A percentile compares a stretch with the other conserved stretches of the same genome.
Evolutionary conservation across 1,140 invertebrate genomes (phyloP).

Genomic region (Drosophila serrata): DNA sequence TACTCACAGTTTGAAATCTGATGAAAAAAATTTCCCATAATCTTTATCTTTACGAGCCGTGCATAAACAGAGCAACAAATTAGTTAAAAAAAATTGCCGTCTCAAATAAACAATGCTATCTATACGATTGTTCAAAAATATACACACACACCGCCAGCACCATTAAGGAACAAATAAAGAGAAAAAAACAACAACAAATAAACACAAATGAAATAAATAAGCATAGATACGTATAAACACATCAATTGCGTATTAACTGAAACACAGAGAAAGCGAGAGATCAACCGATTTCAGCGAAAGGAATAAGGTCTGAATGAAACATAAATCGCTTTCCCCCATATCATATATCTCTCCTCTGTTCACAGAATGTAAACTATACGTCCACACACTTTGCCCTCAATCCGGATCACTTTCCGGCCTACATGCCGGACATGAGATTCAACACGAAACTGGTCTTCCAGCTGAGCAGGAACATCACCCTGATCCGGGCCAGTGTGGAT

Average conservation of each 20-base stretch:
- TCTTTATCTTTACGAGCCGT: slow-evolving; percentile 27
- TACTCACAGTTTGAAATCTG: slow-evolving; percentile 23
- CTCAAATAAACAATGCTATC: slow-evolving; percentile 37
- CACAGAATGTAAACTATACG: slow-evolving; percentile 59
- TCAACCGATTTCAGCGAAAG: slow-evolving; percentile 30
- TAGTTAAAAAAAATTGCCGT: slow-evolving; percentile 15
- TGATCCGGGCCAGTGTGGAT: slow-evolving; percentile 55
- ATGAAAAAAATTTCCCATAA: slow-evolving; percentile 14
- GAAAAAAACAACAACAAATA: slow-evolving; percentile 9
- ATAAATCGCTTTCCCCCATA: slow-evolving; percentile 18
- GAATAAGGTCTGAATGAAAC: slow-evolving; percentile 41
- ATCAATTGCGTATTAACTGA: slow-evolving; percentile 35
- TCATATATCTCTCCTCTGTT: slow-evolving; percentile 11
- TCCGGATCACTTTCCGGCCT: slow-evolving; percentile 65
- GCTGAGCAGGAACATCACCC: slow-evolving; percentile 19
- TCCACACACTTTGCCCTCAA: slow-evolving; percentile 65
- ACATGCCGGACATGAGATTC: slow-evolving; percentile 72
- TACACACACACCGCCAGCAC: slow-evolving; percentile 5
- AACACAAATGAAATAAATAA: slow-evolving; percentile 29
- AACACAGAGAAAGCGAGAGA: slow-evolving; percentile 27
- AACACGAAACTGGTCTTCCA: slow-evolving; percentile 54
- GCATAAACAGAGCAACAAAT: slow-evolving; percentile 35
- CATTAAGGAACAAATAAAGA: slow-evolving; percentile 19
- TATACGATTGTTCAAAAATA: slow-evolving; percentile 37
- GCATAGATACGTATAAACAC: slow-evolving; percentile 23